Evolutionary conservation across 1,140 invertebrate species (phyloP), one percentile per base, ranked within the genome.

Genomic region (Drosophila miranda): DNA sequence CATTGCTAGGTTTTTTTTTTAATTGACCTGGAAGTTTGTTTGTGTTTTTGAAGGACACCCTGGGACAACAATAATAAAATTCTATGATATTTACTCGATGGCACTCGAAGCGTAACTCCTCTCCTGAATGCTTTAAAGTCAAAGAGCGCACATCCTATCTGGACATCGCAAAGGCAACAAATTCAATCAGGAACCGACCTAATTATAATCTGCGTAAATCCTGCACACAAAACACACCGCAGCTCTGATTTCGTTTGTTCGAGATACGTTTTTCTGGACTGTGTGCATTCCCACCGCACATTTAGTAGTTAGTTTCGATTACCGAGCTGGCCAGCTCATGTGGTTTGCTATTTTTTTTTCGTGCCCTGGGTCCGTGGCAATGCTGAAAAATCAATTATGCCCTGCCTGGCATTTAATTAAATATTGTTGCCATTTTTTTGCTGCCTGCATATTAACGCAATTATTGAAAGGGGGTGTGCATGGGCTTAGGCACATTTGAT

Each of bases 1-100:
- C 83, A 52, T 61, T 75, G 42, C 54, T 66, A 19, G 30, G 16
- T 16, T 4, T 53, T 34, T 46, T 62, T 73, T 75, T 69, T 64
- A 86, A 83, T 76, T 86, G 81, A 69, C 28, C 49, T 68, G 55
- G 44, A 64, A 79, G 34, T 50, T 79, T 75, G 59, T 59, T 63
- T 69, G 48, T 48, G 46, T 38, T 57, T 46, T 53, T 30, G 34
- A 48, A 11, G 55, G 50, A 46, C 42, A 52, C 41, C 49, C 67
- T 63, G 57, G 57, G 28, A 83, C 42, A 67, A 38, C 70, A 72
- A 83, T 67, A 82, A 71, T 83, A 68, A 75, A 82, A 83, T 67
- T 79, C 70, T 53, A 83, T 61, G 74, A 74, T 82, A 57, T 52
- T 71, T 63, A 61, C 75, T 70, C 59, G 56, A 51, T 57, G 58